Conservation (phyloP, 2,797 vertebrate genomes). For the Arnoldichthys spilopterus region DNA sequence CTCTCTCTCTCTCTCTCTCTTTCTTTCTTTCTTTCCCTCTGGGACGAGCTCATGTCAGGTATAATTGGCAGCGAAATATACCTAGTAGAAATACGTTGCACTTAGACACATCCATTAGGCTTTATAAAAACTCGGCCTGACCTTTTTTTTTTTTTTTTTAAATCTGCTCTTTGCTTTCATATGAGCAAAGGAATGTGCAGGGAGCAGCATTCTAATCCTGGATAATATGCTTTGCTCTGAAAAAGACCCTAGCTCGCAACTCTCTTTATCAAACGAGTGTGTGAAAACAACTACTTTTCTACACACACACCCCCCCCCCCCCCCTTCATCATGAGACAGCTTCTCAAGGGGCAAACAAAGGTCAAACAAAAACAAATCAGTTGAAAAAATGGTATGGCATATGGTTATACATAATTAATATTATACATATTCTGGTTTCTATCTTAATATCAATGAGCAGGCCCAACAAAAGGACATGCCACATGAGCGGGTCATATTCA, state of each 20-base stretch:
- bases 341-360: conserved; percentile 13
- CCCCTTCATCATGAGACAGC: not conserved
- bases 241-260: conserved; percentile 1
- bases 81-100: conserved; percentile 28
- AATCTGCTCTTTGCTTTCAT: conserved; percentile 19
- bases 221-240: conserved; percentile 22
- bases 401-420: conserved; percentile 77
- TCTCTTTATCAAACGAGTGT: conserved; percentile 17
- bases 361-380: conserved; percentile 1
- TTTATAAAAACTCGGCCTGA: conserved; percentile 42
- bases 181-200: conserved; percentile 17
- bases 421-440: conserved; percentile 75
- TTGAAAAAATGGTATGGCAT: conserved; percentile 58
- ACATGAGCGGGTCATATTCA: not conserved
- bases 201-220: conserved; percentile 17
- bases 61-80: conserved; percentile 36
- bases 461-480: conserved; percentile 63
- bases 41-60: conserved; percentile 23
- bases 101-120: conserved; percentile 46
- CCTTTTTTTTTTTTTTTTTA: no score
- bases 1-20: conserved; percentile 14
- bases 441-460: conserved; percentile 61
- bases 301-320: no score
- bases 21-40: not conserved
- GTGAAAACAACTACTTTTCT: conserved; percentile 22